Percentiles rank a stretch among this genome's conserved stretches.
Evolutionary conservation across 2,888 invertebrate species (phyloP).

Genomic region (Drosophila mimica): DNA sequence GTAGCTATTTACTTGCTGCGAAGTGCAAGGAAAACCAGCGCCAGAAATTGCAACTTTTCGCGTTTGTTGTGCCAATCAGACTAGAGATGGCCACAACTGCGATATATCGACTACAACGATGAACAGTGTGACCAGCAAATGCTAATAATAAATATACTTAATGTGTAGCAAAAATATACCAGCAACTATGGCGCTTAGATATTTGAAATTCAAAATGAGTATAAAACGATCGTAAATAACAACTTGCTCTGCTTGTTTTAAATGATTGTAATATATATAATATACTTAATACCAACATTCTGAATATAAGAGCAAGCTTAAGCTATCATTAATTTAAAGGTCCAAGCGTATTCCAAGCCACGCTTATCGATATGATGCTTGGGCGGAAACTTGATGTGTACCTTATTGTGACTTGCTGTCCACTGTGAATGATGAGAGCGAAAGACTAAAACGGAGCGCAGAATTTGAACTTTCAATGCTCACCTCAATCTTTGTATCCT

Average conservation of each 20-base stretch:
- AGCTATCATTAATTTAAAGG: conserved; percentile 81
- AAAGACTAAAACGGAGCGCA: conserved; percentile 12
- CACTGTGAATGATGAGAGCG: conserved; percentile 73
- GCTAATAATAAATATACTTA: background rate
- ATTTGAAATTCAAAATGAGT: background rate
- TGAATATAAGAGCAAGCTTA: background rate
- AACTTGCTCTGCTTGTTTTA: background rate
- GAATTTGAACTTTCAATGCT: fast-evolving
- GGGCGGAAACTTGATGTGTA: conserved; percentile 82
- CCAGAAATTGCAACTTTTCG: conserved; percentile 66
- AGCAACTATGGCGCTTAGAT: background rate
- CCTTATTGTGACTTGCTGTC: conserved; percentile 58
- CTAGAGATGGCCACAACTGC: conserved; percentile 27
- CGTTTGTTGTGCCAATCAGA: conserved; percentile 74
- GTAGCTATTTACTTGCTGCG: conserved; percentile 52
- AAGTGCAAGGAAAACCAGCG: conserved; percentile 55
- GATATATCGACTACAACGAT: conserved; percentile 14
- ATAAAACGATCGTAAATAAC: background rate
- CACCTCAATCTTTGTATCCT: conserved; percentile 70
- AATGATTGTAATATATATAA: background rate
- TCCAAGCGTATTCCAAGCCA: conserved; percentile 83
- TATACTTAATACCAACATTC: no score
- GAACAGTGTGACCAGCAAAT: conserved; percentile 18
- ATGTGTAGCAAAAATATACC: background rate
- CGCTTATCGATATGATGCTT: conserved; percentile 83